phyloP scores from a whole-genome alignment of 53 echinoderm and acorn worm species.

The Actinopyga echinites region DNA sequence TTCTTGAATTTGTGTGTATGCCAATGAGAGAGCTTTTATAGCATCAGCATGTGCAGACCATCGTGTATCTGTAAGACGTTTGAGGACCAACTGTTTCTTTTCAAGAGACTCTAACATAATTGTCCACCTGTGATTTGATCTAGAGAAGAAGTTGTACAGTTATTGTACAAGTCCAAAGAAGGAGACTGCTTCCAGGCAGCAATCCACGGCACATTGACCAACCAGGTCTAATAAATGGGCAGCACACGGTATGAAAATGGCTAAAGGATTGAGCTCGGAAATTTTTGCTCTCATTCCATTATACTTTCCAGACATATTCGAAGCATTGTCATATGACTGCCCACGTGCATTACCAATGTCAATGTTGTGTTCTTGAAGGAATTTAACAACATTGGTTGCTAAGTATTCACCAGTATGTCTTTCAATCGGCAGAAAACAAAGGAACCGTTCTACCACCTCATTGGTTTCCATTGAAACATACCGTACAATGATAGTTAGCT shows the following conservation, averaged over 20 bases:
- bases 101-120: constrained; percentile 17
- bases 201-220: constrained; percentile 30
- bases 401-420: constrained; percentile 22
- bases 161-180: constrained; percentile 7
- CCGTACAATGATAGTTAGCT: constrained; percentile 39
- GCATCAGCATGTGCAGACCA: constrained; percentile 33
- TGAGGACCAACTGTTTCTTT: constrained; percentile 26
- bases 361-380: constrained; percentile 35
- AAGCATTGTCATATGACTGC: constrained; percentile 38
- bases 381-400: constrained; percentile 27
- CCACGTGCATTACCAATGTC: constrained; percentile 28
- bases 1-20: constrained; percentile 33
- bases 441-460: constrained; percentile 31
- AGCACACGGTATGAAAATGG: constrained; percentile 43
- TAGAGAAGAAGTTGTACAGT: constrained; percentile 7
- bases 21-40: constrained; percentile 23
- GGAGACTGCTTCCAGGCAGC: constrained; percentile 29
- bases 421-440: constrained; percentile 31
- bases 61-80: constrained; percentile 35
- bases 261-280: constrained; percentile 20
- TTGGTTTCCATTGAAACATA: constrained; percentile 26
- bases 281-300: constrained; percentile 20
- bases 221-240: constrained; percentile 31
- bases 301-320: constrained; percentile 32
- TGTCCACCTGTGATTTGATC: constrained; percentile 32